Evolutionary conservation across 1,140 invertebrate species (phyloP).

Genomic region (Trichomalopsis sarcophagae): DNA sequence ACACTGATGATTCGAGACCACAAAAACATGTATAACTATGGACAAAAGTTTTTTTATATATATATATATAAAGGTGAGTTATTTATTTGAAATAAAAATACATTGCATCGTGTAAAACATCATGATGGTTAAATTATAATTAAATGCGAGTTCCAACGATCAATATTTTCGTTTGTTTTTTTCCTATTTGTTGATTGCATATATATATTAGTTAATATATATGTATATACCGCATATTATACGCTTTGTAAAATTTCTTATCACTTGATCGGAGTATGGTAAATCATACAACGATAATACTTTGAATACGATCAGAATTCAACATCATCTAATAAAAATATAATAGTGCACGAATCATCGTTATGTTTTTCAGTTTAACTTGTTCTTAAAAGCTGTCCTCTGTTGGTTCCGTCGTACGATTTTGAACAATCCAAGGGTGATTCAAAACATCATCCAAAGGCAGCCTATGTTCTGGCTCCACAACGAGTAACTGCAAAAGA

Average conservation of each 20-base stretch:
- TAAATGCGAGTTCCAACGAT: too few species aligned
- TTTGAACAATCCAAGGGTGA: slow-evolving; percentile 86
- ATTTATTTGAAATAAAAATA: background rate
- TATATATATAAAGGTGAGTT: background rate
- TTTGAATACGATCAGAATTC: too few species aligned
- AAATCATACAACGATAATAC: too few species aligned
- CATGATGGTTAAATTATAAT: too few species aligned
- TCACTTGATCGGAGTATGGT: background rate
- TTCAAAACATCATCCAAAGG: slow-evolving; percentile 81
- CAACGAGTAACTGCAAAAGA: slow-evolving; percentile 79
- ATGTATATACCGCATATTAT: background rate
- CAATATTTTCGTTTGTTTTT: too few species aligned
- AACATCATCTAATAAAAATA: too few species aligned
- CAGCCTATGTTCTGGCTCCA: slow-evolving; percentile 83
- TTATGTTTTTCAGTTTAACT: background rate
- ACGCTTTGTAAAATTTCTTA: background rate
- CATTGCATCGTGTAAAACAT: background rate
- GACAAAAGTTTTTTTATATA: background rate
- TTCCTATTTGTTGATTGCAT: too few species aligned
- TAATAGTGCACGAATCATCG: background rate
- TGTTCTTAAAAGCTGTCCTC: slow-evolving; percentile 19
- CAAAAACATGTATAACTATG: background rate
- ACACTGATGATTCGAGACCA: background rate
- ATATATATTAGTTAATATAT: too few species aligned
- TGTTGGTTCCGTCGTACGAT: slow-evolving; percentile 65